A percentile compares a stretch with the other conserved stretches of the same genome.
These are phyloP conservation scores for Odiellus spinosus DNA, from an alignment of 2,888 invertebrate genomes.

Conservation along the genomic window DNA sequence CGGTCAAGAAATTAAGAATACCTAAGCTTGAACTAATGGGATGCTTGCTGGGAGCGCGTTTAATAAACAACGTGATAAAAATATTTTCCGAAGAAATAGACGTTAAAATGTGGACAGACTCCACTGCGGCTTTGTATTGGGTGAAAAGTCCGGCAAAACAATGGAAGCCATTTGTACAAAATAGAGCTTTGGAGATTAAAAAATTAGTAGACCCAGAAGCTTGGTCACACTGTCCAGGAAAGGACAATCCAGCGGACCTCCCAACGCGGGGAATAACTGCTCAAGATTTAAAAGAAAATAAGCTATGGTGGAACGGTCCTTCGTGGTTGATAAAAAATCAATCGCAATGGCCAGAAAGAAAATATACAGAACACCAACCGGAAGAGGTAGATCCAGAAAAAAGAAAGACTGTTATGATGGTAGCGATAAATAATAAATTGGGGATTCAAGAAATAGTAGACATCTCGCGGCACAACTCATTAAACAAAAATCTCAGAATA, in stretches of 20 bases:
- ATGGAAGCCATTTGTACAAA: conserved; percentile 15
- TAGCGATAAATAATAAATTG: no score
- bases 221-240: conserved; percentile 20
- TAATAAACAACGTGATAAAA: no score
- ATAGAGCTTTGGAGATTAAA: conserved; percentile 20
- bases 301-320: conserved; percentile 22
- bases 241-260: conserved; percentile 24
- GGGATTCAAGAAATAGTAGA: no score
- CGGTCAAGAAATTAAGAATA: conserved; percentile 18
- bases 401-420: no score
- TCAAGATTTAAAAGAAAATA: no score
- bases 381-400: no score
- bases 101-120: conserved; percentile 17
- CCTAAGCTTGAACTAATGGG: conserved; percentile 19
- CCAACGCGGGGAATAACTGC: conserved; percentile 8
- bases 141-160: neutral
- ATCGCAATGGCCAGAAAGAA: neutral
- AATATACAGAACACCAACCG: no score
- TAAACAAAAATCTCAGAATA: no score
- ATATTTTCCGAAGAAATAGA: neutral
- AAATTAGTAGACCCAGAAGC: conserved; percentile 3
- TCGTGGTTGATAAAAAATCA: conserved; percentile 10
- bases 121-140: conserved; percentile 18
- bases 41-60: conserved; percentile 6
- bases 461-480: no score